phyloP scores from a whole-genome alignment of 2,113 vertebrate genomes.

The Daboia siamensis region DNA sequence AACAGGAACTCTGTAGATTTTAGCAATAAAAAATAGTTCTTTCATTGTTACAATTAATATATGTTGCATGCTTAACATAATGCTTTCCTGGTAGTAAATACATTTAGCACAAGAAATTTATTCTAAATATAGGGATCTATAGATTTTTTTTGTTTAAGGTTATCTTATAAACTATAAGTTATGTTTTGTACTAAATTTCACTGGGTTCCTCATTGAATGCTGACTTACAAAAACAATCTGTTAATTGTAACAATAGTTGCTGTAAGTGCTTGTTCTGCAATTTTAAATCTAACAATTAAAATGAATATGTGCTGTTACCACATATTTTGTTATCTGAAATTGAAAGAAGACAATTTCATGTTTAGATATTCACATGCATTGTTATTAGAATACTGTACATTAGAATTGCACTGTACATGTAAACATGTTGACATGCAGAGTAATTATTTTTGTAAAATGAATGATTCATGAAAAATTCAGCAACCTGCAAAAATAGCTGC shows the following conservation, averaged over 20 bases:
- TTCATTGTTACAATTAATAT: neutral
- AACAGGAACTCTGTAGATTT: neutral
- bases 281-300: neutral
- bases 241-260: neutral
- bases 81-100: neutral
- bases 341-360: neutral
- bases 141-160: neutral
- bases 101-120: neutral
- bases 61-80: neutral
- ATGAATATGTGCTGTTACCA: neutral
- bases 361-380: neutral
- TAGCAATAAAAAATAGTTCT: neutral
- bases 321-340: neutral
- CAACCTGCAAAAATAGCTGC: neutral
- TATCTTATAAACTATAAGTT: neutral
- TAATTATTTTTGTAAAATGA: neutral
- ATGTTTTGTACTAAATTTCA: conserved; percentile 1
- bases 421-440: neutral
- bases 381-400: neutral
- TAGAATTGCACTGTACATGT: neutral
- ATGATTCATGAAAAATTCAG: neutral
- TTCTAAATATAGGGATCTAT: neutral
- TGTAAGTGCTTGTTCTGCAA: neutral
- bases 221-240: neutral
- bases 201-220: neutral